Base-by-base conservation (phyloP, 1,140 invertebrate species). In the Drosophila varians region DNA sequence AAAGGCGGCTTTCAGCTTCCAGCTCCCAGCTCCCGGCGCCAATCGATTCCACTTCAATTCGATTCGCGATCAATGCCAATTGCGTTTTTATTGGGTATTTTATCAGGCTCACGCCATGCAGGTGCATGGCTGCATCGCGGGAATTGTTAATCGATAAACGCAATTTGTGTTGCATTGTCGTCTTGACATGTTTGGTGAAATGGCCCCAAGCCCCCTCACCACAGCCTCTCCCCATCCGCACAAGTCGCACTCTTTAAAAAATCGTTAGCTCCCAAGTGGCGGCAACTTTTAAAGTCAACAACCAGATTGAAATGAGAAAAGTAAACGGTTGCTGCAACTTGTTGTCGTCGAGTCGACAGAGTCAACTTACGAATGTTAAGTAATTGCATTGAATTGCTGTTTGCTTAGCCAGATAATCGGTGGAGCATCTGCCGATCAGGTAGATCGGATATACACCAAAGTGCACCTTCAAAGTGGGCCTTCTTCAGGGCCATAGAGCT, bases 231-330 rank as follows among this genome's bases (percentile, higher is more conserved):
- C n/a, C n/a, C n/a, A n/a, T n/a, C n/a, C n/a, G n/a, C n/a, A n/a
- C n/a, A n/a, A n/a, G n/a, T n/a, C 21, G 21, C 2, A 21, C 2
- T 21, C 21, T 21, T 4, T 4, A 21, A 2, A 21, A 21, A n/a
- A n/a, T n/a, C n/a, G 36, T 16, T 38, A 16, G 36, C 51, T 31
- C 34, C 16, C 51, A 11, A 21, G 48, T 52, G 48, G 68, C 74
- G 72, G 77, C 71, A 42, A 75, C 71, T 80, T 77, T 77, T 61
- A 61, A 82, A 77, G 73, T 80, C 77, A 80, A 82, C 77, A 71
- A 55, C 77, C 49, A 66, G 64, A 53, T 66, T 68, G 61, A 68
- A 68, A 68, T 68, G 64, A 68, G 64, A 68, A 68, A 68, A 68
- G 64, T 68, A 68, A 68, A 68, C 60, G 64, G 36, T 71, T 61